These are phyloP conservation scores for Peromyscus leucopus DNA, from an alignment of 2,113 vertebrate genomes.

Conservation along the genomic window DNA sequence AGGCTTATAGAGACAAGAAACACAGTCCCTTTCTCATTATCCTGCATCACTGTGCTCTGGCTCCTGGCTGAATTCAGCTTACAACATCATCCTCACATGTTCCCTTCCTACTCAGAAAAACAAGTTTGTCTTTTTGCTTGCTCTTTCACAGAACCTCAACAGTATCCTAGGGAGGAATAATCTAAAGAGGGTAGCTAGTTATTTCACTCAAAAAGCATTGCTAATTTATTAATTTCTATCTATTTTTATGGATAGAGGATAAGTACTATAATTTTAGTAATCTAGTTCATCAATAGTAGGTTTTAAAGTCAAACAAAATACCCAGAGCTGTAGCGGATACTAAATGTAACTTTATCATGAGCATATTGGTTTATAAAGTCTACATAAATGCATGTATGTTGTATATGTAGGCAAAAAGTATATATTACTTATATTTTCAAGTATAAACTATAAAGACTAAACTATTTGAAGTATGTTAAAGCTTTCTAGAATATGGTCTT, in stretches of 20 bases:
- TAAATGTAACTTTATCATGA: constrained; percentile 15
- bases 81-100: background rate
- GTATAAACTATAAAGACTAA: constrained; percentile 61
- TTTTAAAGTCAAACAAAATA: constrained; percentile 37
- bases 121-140: constrained; percentile 35
- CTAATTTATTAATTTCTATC: background rate
- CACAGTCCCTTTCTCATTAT: background rate
- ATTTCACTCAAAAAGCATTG: background rate
- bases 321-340: background rate
- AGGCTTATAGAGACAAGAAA: background rate
- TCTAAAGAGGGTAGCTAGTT: background rate
- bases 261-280: background rate
- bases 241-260: background rate
- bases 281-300: background rate
- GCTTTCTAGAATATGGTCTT: constrained; percentile 39
- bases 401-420: background rate
- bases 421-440: constrained; percentile 64
- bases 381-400: background rate
- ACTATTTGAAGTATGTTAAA: constrained; percentile 79
- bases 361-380: background rate
- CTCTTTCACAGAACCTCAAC: background rate
- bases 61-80: background rate
- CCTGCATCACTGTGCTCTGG: background rate
- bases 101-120: background rate
- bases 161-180: constrained; percentile 8